These are phyloP conservation scores for Telenomus remus DNA, from an alignment of 1,140 invertebrate genomes.

Conservation along the genomic window DNA sequence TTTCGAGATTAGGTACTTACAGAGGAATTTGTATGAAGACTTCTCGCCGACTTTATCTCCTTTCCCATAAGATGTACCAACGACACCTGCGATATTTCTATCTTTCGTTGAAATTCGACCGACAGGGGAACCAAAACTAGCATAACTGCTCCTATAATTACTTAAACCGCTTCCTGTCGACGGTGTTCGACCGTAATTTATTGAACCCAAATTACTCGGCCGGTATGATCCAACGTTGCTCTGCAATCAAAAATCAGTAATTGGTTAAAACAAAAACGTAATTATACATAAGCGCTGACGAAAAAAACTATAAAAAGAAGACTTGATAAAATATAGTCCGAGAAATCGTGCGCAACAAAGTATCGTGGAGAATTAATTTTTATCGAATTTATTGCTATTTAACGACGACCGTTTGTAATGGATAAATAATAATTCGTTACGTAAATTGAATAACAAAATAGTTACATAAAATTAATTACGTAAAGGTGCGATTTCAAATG, in stretches of 20 bases:
- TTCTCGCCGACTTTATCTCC: constrained; percentile 66
- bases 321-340: too few relatives aligned
- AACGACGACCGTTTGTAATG: neutral
- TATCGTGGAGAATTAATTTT: neutral
- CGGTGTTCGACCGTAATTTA: constrained; percentile 61
- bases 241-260: constrained; percentile 44
- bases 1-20: too few relatives aligned
- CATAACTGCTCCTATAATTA: constrained; percentile 67
- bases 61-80: constrained; percentile 61
- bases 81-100: constrained; percentile 58
- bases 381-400: neutral
- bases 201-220: constrained; percentile 58
- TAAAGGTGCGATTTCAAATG: constrained; percentile 16
- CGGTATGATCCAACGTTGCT: constrained; percentile 65
- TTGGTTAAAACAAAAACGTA: constrained; percentile 28
- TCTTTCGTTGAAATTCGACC: constrained; percentile 61
- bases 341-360: too few relatives aligned
- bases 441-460: neutral
- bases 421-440: neutral
- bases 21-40: constrained; percentile 64
- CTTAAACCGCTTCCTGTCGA: constrained; percentile 61
- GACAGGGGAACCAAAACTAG: constrained; percentile 58
- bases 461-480: constrained; percentile 25
- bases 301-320: too few relatives aligned
- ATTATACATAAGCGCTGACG: constrained; percentile 9